A percentile compares a stretch with the other conserved stretches of the same genome.
These are phyloP conservation scores for Peromyscus nudipes DNA, from an alignment of 2,797 vertebrate genomes.

Conservation along the genomic window DNA sequence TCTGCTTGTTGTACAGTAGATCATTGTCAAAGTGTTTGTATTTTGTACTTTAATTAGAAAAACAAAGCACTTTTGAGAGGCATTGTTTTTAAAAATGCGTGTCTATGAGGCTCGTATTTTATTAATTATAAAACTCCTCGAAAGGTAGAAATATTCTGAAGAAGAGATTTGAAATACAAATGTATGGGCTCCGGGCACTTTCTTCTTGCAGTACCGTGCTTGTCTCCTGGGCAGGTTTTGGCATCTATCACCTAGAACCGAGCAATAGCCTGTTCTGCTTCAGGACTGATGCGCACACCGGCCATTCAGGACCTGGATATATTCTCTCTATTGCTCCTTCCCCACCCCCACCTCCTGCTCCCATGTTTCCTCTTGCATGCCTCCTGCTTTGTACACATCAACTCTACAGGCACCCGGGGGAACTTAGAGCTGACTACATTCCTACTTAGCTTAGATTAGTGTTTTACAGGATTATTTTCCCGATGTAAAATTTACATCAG, in stretches of 20 bases:
- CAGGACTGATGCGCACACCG: not conserved
- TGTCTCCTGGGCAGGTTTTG: not conserved
- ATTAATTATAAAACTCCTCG: not conserved
- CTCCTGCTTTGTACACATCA: not conserved
- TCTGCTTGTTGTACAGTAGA: not conserved
- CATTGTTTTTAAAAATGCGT: not conserved
- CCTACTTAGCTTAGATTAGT: not conserved
- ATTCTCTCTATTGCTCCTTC: not conserved
- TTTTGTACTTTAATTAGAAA: not conserved
- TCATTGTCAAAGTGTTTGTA: not conserved
- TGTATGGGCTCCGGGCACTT: not conserved
- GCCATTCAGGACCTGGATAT: not conserved
- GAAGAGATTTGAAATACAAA: slow-evolving; percentile 5
- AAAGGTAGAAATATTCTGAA: slow-evolving; percentile 9
- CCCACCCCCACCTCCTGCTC: not conserved
- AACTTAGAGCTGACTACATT: not conserved
- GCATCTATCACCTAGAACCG: not conserved
- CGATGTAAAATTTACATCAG: not conserved
- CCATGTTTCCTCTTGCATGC: not conserved
- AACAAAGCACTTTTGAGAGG: not conserved
- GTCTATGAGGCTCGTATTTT: not conserved
- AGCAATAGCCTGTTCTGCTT: not conserved
- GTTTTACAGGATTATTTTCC: slow-evolving; percentile 22
- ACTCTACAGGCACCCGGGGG: not conserved
- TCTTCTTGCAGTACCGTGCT: not conserved